Evolutionary conservation across 2,797 vertebrate species (phyloP), one percentile per base, ranked within the genome.

Genomic region (Acipenser ruthenus): DNA sequence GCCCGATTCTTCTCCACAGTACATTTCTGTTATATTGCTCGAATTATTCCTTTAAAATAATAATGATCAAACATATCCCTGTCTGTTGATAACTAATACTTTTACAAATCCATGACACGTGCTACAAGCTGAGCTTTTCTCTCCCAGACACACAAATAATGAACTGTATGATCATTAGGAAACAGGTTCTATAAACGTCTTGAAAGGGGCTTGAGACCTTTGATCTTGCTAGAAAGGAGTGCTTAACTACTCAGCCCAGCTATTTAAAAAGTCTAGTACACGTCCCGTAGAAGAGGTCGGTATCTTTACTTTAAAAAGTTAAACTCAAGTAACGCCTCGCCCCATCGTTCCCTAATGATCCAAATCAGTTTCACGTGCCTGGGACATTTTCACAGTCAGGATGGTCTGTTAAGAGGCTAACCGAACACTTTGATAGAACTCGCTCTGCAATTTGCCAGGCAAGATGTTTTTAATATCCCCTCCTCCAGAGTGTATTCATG

Each of bases 331-430:
- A 85, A 92, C 96, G 92, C 95, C 92, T 90, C 73, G 83, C 89
- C 87, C 89, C 94, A 93, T 85, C 80, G 80, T 77, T 84, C 80
- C 87, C 89, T 93, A 94, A 96, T 99, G 96, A 97, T 83, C 87
- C 83, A 97, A 97, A 98, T 93, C 88, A 88, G 89, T 89, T 91
- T 93, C 95, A 92, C 84, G 93, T 95, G 93, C 85, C 84, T 77
- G 47, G 69, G 82, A 82, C 85, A 84, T 86, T 89, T 85, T 83
- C 80, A 80, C 76, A 83, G 81, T 72, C 84, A 86, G 85, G 86
- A 87, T 87, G 84, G 88, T 83, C 73, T 81, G 80, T 75, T 82
- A 74, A 86, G 80, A 86, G 81, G 80, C 79, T 83, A 82, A 87
- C 89, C 88, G 78, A 84, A 86, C 87, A 87, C 92, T 91, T 93